phyloP scores from a whole-genome alignment of 2,888 invertebrate genomes.

The Uloborus plumipes region DNA sequence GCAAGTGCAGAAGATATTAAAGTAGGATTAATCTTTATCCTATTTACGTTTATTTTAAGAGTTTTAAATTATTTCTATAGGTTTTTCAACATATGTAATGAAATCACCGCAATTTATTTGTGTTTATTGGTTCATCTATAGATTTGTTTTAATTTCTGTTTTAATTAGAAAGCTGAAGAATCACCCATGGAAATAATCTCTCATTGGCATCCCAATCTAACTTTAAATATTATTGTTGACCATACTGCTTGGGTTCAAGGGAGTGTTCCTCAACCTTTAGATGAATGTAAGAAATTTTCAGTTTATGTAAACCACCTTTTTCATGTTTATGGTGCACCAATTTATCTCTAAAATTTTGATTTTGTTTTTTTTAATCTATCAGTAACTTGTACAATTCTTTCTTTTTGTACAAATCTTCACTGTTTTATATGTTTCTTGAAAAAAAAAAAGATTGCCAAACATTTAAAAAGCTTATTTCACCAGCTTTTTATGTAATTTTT shows the following conservation, averaged over 20 bases:
- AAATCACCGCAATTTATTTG: background rate
- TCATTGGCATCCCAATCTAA: conserved; percentile 99
- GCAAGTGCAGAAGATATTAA: conserved; percentile 79
- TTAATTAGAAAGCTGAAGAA: conserved; percentile 79
- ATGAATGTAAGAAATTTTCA: conserved; percentile 78
- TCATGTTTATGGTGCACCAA: background rate
- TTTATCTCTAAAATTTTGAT: background rate
- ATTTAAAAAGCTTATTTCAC: no score
- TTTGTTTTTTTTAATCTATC: no score
- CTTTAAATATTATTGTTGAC: conserved; percentile 94
- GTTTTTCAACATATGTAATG: background rate
- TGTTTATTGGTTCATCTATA: background rate
- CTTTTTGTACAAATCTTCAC: background rate
- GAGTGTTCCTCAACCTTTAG: conserved; percentile 89
- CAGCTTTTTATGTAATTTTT: no score
- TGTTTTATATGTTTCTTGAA: no score
- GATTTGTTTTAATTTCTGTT: background rate
- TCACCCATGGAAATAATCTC: conserved; percentile 89
- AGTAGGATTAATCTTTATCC: conserved; percentile 71
- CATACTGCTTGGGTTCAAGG: conserved; percentile 95
- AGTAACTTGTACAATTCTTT: background rate
- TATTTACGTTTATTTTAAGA: background rate
- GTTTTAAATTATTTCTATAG: background rate
- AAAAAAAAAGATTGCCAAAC: no score
- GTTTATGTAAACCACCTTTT: background rate